Evolutionary conservation across 2,113 vertebrate species (phyloP).

Genomic region (Siniperca knerii): DNA sequence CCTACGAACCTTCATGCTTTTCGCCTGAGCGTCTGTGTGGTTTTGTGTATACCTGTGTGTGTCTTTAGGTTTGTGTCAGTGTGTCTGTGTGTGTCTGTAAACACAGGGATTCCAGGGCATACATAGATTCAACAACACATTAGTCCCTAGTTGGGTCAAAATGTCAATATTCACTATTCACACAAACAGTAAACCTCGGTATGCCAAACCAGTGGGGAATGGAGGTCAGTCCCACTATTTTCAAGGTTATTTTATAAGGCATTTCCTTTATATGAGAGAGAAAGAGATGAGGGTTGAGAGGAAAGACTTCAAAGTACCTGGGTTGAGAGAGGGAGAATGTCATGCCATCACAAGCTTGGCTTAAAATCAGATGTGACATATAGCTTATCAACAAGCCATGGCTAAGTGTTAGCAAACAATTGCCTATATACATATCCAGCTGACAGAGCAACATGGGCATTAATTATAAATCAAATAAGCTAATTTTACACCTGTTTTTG

Average conservation of each 20-base stretch:
- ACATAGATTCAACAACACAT: constrained; percentile 60
- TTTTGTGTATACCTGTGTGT: background rate
- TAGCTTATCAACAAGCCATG: too few species aligned
- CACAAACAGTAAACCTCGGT: constrained; percentile 49
- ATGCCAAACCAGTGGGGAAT: constrained; percentile 40
- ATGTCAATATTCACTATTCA: constrained; percentile 73
- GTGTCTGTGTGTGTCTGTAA: constrained; percentile 22
- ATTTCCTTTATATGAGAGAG: constrained; percentile 55
- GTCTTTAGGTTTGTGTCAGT: background rate
- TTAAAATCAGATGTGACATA: background rate
- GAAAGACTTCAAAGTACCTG: background rate
- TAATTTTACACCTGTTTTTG: background rate
- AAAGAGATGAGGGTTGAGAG: constrained; percentile 17
- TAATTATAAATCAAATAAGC: background rate
- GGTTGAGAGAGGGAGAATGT: constrained; percentile 25
- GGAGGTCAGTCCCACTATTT: constrained; percentile 42
- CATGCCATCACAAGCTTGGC: background rate
- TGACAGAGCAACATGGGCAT: background rate
- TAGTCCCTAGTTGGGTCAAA: constrained; percentile 54
- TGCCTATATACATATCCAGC: background rate
- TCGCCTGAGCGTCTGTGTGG: background rate
- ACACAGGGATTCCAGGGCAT: constrained; percentile 48
- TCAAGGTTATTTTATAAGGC: constrained; percentile 63
- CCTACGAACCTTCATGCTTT: background rate
- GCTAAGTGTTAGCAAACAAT: too few species aligned